Evolutionary conservation across 2,888 invertebrate genomes (phyloP).

Genomic region (Pandemis cinnamomeana): DNA sequence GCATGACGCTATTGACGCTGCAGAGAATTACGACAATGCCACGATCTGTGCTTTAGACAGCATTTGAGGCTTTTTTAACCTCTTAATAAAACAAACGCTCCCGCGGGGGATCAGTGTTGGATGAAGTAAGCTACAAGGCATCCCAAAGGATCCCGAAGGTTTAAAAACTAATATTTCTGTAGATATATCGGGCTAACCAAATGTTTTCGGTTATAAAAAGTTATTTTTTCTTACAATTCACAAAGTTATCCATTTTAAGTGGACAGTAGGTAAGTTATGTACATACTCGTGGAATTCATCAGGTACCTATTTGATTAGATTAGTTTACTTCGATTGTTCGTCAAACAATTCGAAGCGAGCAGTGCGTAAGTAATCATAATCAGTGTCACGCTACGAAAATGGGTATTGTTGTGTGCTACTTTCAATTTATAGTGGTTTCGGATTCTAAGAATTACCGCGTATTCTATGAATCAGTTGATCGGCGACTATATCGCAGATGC

Average conservation of each 20-base stretch:
- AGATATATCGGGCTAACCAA: not conserved
- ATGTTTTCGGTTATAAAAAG: not conserved
- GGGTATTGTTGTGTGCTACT: constrained; percentile 8
- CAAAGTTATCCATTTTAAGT: not conserved
- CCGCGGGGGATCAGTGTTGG: not conserved
- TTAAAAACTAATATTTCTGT: not conserved
- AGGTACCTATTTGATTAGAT: constrained; percentile 24
- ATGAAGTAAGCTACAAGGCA: not conserved
- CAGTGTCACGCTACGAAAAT: constrained; percentile 34
- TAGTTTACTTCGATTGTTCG: constrained; percentile 31
- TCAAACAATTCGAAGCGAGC: constrained; percentile 33
- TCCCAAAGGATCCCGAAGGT: not conserved
- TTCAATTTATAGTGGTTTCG: not conserved
- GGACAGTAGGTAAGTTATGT: not conserved
- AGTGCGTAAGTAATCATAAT: constrained; percentile 32
- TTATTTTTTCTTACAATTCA: too few species aligned
- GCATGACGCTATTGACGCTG: too few species aligned
- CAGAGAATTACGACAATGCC: too few species aligned
- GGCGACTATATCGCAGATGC: not conserved
- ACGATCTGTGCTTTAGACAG: not conserved
- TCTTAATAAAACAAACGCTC: not conserved
- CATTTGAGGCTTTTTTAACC: not conserved
- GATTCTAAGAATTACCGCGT: not conserved
- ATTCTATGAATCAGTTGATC: not conserved
- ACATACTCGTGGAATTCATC: constrained; percentile 15